Percentiles rank a stretch among this genome's conserved stretches.
Evolutionary conservation across 2,888 invertebrate genomes (phyloP).

Genomic region (Caenorhabditis sp.): DNA sequence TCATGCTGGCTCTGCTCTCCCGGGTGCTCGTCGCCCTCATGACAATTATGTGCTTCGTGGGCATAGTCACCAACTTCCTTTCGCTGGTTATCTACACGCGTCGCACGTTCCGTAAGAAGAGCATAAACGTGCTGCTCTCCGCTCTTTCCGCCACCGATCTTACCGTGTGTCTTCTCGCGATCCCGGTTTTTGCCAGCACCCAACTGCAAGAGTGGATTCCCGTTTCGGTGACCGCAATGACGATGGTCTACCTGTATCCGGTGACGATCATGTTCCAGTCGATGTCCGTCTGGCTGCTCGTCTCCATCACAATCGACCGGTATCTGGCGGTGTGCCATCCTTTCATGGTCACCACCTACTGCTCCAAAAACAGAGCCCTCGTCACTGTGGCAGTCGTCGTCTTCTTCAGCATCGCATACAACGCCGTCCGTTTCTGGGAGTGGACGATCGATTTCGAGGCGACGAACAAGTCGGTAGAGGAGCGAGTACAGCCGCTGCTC

Average conservation of each 20-base stretch:
- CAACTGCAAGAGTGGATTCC: slow-evolving; percentile 50
- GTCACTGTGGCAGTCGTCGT: slow-evolving; percentile 69
- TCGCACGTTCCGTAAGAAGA: slow-evolving; percentile 72
- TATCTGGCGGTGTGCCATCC: slow-evolving; percentile 79
- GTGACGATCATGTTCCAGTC: slow-evolving; percentile 74
- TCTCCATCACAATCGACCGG: slow-evolving; percentile 75
- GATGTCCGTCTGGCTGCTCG: slow-evolving; percentile 70
- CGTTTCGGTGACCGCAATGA: slow-evolving; percentile 61
- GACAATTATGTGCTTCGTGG: slow-evolving; percentile 71
- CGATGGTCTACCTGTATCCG: slow-evolving; percentile 76
- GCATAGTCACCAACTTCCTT: slow-evolving; percentile 71
- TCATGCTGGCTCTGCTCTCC: slow-evolving; percentile 58
- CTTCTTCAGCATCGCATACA: slow-evolving; percentile 75
- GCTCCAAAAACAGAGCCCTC: slow-evolving; percentile 72
- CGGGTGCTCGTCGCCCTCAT: slow-evolving; percentile 67
- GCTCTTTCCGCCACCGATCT: slow-evolving; percentile 74
- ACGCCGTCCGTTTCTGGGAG: slow-evolving; percentile 78
- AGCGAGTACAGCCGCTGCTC: slow-evolving; percentile 56
- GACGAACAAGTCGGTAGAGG: slow-evolving; percentile 25
- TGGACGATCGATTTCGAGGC: slow-evolving; percentile 57
- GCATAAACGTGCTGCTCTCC: slow-evolving; percentile 75
- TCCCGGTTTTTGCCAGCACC: slow-evolving; percentile 73
- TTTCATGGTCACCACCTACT: slow-evolving; percentile 74
- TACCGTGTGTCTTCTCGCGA: slow-evolving; percentile 72
- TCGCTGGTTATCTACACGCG: slow-evolving; percentile 74